Evolutionary conservation across 1,140 invertebrate species (phyloP).

Genomic region (Drosophila ogumai): DNA sequence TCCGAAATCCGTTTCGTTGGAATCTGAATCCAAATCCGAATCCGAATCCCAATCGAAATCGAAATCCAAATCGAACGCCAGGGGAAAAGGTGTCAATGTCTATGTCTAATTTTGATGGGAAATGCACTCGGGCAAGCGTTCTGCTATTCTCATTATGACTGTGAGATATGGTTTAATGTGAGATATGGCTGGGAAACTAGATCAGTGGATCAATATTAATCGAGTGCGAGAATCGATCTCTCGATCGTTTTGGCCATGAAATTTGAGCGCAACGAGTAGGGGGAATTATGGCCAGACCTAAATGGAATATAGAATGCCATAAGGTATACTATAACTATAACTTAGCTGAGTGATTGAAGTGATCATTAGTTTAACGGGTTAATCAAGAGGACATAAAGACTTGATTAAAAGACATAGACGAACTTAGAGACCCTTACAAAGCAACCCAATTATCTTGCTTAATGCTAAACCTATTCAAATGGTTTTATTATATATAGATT

Average conservation of each 20-base stretch:
- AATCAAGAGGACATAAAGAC: not conserved
- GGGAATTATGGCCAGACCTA: not conserved
- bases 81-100: conserved; percentile 72
- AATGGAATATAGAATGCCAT: not conserved
- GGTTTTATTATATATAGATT: conserved; percentile 5
- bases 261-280: conserved; percentile 6
- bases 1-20: conserved; percentile 26
- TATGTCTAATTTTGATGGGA: conserved; percentile 72
- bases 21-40: not conserved
- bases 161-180: conserved; percentile 21
- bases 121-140: conserved; percentile 48
- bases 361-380: not conserved
- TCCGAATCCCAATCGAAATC: not conserved
- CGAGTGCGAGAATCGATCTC: conserved; percentile 39
- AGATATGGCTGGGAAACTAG: conserved; percentile 19
- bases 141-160: conserved; percentile 59
- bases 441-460: conserved; percentile 7
- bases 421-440: not conserved
- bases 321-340: not conserved
- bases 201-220: conserved; percentile 44
- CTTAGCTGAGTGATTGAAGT: not conserved
- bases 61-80: conserved; percentile 10
- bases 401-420: conserved; percentile 1
- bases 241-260: conserved; percentile 43
- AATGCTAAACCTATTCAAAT: conserved; percentile 18